Percentiles rank a stretch among this genome's conserved stretches.
Conservation (phyloP, 2,113 vertebrate species). For the Thalassarche chlororhynchos region DNA sequence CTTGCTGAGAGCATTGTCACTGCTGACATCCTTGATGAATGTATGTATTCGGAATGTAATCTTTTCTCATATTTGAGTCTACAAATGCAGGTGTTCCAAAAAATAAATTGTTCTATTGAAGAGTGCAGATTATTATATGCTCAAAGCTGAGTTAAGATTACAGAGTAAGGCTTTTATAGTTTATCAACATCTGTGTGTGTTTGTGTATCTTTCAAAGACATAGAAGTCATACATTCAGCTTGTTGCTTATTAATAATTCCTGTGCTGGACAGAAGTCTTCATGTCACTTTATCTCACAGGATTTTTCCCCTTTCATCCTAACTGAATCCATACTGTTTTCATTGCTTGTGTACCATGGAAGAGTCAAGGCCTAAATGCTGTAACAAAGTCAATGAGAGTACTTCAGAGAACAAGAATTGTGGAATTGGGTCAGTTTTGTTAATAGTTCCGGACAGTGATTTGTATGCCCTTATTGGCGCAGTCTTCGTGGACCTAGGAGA, state of each 20-base stretch:
- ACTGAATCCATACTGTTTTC: background rate
- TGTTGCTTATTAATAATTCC: background rate
- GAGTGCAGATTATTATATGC: background rate
- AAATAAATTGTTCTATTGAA: background rate
- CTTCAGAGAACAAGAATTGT: background rate
- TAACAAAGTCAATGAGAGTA: background rate
- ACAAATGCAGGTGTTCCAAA: background rate
- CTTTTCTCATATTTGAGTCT: background rate
- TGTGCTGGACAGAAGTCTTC: background rate
- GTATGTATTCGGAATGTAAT: background rate
- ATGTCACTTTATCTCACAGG: background rate
- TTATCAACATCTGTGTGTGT: background rate
- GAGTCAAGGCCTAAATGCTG: background rate
- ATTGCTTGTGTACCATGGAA: background rate
- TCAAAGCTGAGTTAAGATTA: background rate
- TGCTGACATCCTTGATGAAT: background rate
- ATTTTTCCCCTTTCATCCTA: background rate
- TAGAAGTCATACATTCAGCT: background rate
- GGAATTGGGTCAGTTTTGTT: background rate
- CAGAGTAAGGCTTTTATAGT: background rate
- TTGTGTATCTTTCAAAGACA: background rate
- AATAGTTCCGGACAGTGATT: background rate
- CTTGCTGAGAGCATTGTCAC: background rate
- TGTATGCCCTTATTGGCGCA: accelerated
- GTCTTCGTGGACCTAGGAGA: background rate